phyloP scores from a whole-genome alignment of 2,113 vertebrate genomes.

The Labeo rohita region DNA sequence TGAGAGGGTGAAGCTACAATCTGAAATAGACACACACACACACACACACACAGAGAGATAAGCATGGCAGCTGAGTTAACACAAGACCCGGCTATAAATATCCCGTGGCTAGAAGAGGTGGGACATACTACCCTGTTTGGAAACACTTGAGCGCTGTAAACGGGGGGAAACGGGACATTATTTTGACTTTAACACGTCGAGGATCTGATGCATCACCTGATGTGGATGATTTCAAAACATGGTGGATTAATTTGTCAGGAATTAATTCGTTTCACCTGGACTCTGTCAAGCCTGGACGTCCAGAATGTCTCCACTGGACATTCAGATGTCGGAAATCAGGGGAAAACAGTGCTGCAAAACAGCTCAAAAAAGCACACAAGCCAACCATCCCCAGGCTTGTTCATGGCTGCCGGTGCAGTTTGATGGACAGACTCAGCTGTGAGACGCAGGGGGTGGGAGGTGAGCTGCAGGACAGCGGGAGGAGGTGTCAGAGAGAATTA shows the following conservation, averaged over 20 bases:
- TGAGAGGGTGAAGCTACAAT: slow-evolving; percentile 53
- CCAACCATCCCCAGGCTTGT: not conserved
- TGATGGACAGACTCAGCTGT: slow-evolving; percentile 77
- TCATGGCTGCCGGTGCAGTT: slow-evolving; percentile 58
- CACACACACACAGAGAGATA: slow-evolving; percentile 63
- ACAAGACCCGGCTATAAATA: slow-evolving; percentile 89
- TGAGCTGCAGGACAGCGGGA: not conserved
- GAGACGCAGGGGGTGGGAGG: not conserved
- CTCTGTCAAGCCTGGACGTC: not conserved
- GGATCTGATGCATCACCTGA: not conserved
- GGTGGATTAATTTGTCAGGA: not conserved
- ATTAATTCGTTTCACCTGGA: not conserved
- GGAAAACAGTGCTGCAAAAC: slow-evolving; percentile 14
- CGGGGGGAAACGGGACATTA: slow-evolving; percentile 28
- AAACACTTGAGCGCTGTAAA: slow-evolving; percentile 42
- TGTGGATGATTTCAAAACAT: not conserved
- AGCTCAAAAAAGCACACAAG: not conserved
- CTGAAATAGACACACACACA: slow-evolving; percentile 71
- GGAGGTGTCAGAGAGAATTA: not conserved
- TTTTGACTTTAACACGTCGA: not conserved
- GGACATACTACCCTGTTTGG: slow-evolving; percentile 67
- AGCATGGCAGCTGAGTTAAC: slow-evolving; percentile 79
- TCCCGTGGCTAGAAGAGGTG: slow-evolving; percentile 60
- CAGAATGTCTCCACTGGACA: not conserved
- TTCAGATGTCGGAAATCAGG: not conserved